A percentile compares a stretch with the other conserved stretches of the same genome.
Evolutionary conservation across 1,140 invertebrate genomes (phyloP).

Genomic region (Laodelphax striatellus): DNA sequence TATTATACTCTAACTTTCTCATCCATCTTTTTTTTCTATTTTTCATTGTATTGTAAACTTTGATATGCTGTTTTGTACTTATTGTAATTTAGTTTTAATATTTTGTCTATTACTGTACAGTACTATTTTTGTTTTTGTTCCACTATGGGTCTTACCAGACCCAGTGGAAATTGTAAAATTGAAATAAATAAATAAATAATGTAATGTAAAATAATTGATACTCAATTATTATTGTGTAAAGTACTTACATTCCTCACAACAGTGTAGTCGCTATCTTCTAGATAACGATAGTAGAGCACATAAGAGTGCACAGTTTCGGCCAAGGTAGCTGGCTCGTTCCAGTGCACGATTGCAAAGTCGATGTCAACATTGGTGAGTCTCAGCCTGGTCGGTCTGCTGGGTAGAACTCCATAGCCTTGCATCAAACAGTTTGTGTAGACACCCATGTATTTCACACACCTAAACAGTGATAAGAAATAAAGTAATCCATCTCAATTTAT

Average conservation of each 20-base stretch:
- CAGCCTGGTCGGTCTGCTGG: conserved; percentile 51
- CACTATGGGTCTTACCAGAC: too few relatives aligned
- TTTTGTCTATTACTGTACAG: too few relatives aligned
- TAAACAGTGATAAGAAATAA: conserved; percentile 26
- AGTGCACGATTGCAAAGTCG: conserved; percentile 64
- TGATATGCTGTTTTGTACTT: too few relatives aligned
- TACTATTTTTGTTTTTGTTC: too few relatives aligned
- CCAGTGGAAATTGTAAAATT: too few relatives aligned
- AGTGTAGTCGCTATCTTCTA: conserved; percentile 12
- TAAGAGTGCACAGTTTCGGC: conserved; percentile 42
- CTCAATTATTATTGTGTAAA: neutral
- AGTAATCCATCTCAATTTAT: neutral
- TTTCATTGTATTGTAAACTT: too few relatives aligned
- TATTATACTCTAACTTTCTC: too few relatives aligned
- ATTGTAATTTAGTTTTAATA: too few relatives aligned
- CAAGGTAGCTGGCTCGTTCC: conserved; percentile 55
- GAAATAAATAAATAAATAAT: conserved; percentile 1
- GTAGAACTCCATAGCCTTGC: conserved; percentile 69
- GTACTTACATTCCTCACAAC: neutral
- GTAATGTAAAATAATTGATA: neutral
- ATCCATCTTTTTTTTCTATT: too few relatives aligned
- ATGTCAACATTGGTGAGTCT: conserved; percentile 57
- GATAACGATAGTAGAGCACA: conserved; percentile 17
- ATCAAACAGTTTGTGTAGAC: conserved; percentile 67
- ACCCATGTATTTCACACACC: conserved; percentile 67